These are phyloP conservation scores for Malurus leucopterus DNA, from an alignment of 2,797 vertebrate species.

Conservation along the genomic window DNA sequence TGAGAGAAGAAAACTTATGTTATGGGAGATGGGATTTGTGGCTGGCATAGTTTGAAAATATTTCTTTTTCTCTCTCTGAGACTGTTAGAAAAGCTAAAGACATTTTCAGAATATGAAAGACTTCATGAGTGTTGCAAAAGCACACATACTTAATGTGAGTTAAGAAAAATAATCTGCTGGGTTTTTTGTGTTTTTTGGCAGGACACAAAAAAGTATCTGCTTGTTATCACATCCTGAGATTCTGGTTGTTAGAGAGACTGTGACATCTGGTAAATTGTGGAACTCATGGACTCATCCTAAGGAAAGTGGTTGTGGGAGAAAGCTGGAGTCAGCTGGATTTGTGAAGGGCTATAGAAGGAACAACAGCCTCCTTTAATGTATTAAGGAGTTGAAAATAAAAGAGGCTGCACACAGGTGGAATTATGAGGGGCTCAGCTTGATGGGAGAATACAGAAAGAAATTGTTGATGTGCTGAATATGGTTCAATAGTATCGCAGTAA, in stretches of 20 bases:
- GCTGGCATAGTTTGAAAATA: background rate
- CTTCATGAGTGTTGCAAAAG: background rate
- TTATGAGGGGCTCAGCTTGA: background rate
- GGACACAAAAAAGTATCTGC: background rate
- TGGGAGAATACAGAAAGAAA: background rate
- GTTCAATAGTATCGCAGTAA: background rate
- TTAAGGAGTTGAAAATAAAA: background rate
- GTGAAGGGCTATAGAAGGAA: background rate
- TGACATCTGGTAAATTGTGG: background rate
- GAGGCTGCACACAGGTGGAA: background rate
- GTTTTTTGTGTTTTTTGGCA: background rate
- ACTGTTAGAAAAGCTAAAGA: background rate
- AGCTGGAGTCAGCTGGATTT: background rate
- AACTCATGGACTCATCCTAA: background rate
- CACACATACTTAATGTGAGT: background rate
- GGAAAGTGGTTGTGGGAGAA: background rate
- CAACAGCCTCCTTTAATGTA: background rate
- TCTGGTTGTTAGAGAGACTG: background rate
- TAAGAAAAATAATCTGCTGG: background rate
- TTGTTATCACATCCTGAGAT: background rate
- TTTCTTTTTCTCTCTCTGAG: background rate
- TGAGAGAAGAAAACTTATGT: background rate
- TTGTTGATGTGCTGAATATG: background rate
- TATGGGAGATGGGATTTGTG: background rate
- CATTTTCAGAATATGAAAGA: background rate